phyloP scores from a whole-genome alignment of 1,140 invertebrate species.

The Papilio xuthus region DNA sequence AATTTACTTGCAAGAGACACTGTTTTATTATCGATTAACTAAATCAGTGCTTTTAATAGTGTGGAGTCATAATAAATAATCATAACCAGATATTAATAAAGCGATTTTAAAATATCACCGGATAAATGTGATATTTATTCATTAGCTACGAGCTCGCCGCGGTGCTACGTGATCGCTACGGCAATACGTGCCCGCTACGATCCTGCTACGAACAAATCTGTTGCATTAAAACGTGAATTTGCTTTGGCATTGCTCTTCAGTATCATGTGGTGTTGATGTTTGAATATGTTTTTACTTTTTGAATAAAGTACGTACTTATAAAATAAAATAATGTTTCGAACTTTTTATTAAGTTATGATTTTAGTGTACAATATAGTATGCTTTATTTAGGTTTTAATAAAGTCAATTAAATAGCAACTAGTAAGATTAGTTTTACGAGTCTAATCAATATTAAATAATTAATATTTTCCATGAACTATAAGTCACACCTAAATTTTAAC shows the following conservation, averaged over 20 bases:
- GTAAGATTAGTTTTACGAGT: not conserved
- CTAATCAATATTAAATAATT: not conserved
- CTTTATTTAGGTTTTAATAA: not conserved
- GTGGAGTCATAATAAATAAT: not conserved
- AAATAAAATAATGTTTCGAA: not conserved
- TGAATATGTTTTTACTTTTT: conserved; percentile 15
- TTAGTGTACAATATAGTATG: not conserved
- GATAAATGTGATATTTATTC: conserved; percentile 7
- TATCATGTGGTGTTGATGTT: conserved; percentile 1
- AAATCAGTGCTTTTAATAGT: no score
- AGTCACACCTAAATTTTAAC: not conserved
- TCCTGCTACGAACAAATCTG: not conserved
- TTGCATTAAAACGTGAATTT: conserved; percentile 18
- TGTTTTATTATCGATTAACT: no score
- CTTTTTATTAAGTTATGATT: not conserved
- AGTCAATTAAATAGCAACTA: not conserved
- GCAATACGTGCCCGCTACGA: not conserved
- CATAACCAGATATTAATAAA: not conserved
- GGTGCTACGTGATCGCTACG: conserved; percentile 10
- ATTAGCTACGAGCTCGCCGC: not conserved
- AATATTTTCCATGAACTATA: not conserved
- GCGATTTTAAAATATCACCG: not conserved
- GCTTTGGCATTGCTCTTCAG: not conserved
- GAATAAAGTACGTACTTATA: not conserved
- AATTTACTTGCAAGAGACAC: no score